Percentiles rank a stretch among this genome's conserved stretches.
Conservation (phyloP, 2,113 vertebrate species). For the Tympanuchus pallidicinctus region DNA sequence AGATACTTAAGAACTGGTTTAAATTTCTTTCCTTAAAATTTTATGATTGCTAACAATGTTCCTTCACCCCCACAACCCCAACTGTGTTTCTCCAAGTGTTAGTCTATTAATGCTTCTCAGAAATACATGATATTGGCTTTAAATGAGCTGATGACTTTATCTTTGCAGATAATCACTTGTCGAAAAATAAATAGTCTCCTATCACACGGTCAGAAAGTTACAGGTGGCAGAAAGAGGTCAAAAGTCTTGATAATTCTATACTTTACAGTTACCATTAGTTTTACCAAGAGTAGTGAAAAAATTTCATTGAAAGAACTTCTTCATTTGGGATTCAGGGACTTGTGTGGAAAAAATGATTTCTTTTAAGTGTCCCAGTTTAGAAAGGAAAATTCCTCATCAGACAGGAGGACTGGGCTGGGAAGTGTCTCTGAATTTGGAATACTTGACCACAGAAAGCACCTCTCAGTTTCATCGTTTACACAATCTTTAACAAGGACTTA, state of each 20-base stretch:
- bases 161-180: background rate
- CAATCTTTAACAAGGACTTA: background rate
- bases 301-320: background rate
- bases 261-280: background rate
- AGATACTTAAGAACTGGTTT: background rate
- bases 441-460: background rate
- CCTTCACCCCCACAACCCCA: background rate
- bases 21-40: background rate
- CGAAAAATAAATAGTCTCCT: background rate
- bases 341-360: background rate
- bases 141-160: background rate
- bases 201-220: background rate
- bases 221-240: background rate
- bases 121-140: background rate
- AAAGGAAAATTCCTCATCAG: background rate
- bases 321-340: background rate
- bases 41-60: fast-evolving
- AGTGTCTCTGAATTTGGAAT: background rate
- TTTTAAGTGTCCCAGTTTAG: background rate
- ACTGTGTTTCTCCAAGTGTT: background rate
- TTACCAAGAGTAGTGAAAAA: background rate
- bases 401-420: background rate
- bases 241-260: background rate
- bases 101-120: background rate
- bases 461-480: background rate